phyloP scores from a whole-genome alignment of 2,113 vertebrate genomes.

The Pyrgilauda ruficollis region DNA sequence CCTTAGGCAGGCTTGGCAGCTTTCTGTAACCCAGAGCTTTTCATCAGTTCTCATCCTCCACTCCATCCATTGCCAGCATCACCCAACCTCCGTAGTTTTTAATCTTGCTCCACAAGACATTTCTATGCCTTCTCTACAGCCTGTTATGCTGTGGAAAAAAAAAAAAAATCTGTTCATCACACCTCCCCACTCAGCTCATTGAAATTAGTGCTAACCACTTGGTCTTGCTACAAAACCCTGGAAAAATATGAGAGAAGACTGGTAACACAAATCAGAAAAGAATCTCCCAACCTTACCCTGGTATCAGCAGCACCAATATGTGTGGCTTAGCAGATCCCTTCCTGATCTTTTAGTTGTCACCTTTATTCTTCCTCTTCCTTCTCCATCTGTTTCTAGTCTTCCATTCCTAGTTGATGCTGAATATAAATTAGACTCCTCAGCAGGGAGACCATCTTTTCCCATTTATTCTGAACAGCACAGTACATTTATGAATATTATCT shows the following conservation, averaged over 20 bases:
- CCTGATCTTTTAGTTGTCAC: conserved; percentile 1
- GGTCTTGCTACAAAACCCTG: background rate
- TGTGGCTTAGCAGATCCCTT: conserved; percentile 11
- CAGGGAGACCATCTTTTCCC: background rate
- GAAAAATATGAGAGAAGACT: conserved; percentile 5
- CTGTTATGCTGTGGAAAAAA: background rate
- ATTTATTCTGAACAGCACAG: background rate
- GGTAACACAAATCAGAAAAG: conserved; percentile 24
- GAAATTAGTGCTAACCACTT: conserved; percentile 16
- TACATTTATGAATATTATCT: background rate
- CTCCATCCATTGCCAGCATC: background rate
- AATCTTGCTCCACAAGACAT: conserved; percentile 14
- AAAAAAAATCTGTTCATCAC: conserved; percentile 32
- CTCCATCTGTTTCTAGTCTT: conserved; percentile 46
- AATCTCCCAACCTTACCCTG: background rate
- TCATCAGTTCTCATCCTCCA: background rate
- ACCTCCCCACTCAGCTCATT: conserved; percentile 43
- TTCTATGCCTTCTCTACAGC: conserved; percentile 8
- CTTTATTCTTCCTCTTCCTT: conserved; percentile 15
- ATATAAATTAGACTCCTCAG: background rate
- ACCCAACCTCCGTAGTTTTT: background rate
- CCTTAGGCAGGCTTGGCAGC: background rate
- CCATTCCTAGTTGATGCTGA: background rate
- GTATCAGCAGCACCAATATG: background rate
- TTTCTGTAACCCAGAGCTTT: background rate